Base-by-base conservation (phyloP, 2,888 invertebrate genomes). In the Dryomyza anilis region DNA sequence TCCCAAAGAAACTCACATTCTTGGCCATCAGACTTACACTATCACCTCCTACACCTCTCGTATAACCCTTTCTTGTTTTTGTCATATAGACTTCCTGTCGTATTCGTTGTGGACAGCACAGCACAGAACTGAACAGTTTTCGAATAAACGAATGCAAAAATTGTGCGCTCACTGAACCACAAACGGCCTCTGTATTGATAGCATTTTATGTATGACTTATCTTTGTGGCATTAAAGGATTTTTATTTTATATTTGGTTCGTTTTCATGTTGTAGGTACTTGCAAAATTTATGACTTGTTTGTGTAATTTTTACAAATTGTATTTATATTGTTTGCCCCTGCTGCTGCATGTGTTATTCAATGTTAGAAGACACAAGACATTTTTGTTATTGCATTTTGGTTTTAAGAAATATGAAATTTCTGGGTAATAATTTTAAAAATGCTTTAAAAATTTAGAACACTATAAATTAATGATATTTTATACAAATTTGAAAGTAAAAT, bases 261-360 rank as follows among this genome's bases (percentile, higher is more conserved):
- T n/a, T 23, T 19, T 21, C n/a, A 43, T 25, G 3, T 14, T 7
- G n/a, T 16, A n/a, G 27, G 16, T 27, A 25, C 19, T 50, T 16
- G 14, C 19, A 21, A 8, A 12, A 61, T 61, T 61, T 61, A 61
- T 30, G 61, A 43, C 61, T 61, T 61, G 29, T 61, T 61, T 52
- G 52, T 53, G 53, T 53, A n/a, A 12, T 50, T 50, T 25, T 14
- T 14, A n/a, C 19, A 30, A 23, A 14, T 36, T 16, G n/a, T 33
- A 36, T 33, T 55, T 23, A 29, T 55, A 8, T 53, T 33, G 19
- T 36, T 29, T 6, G 12, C 33, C 12, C 21, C 8, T 14, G 8
- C 19, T 19, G 21, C 19, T 7, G 27, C 21, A 8, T 10, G 23
- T 14, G n/a, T 25, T 25, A 14, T 3, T 39, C 39, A 33, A 3